Evolutionary conservation across 2,113 vertebrate genomes (phyloP), one percentile per base, ranked within the genome.

Genomic region (Protobothrops flavoviridis): DNA sequence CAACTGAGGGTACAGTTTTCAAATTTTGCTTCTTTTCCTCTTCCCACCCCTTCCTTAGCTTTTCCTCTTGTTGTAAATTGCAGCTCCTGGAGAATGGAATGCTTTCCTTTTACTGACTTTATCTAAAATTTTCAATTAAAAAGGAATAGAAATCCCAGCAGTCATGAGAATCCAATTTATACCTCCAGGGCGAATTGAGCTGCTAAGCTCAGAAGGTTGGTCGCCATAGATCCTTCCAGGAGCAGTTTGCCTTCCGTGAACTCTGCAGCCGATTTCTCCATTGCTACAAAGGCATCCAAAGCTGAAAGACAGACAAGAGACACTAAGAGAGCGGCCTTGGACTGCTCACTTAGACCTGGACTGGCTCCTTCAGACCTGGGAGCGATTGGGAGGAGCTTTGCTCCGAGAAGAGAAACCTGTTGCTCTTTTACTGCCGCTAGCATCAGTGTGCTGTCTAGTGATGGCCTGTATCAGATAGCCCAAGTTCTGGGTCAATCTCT

Each of bases 171-270:
- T 87, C 89, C 91, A 15, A 2, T 43, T 93, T 96, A 92, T 97
- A 99, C 99, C 98, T 99, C 98, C 94, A 99, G 96, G 96, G 99
- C 99, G 94, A 99, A 98, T 85, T 99, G 98, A 94, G 98, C 98
- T 92, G 98, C 98, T 95, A 99, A 97, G 96, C 95, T 97, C 90
- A 99, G 96, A 88, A 99, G 97, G 93, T 92, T 96, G 69, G 96
- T 97, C 87, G 97, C 95, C 94, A 98, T 97, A 43, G 91, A 96
- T 94, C 97, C 97, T 87, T 97, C 96, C 45, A 95, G 87, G 96
- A 97, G 57, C 69, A 98, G 86, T 1, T 88, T 95, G 93, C 97
- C 97, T 93, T 98, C 96, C 20, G 96, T 85, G 64, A 92, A 43
- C 91, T 95, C 87, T 94, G 95, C 96, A 88, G 97, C 94, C 90